phyloP scores from a whole-genome alignment of 2,888 invertebrate genomes.

The Loripinus fragilis region DNA sequence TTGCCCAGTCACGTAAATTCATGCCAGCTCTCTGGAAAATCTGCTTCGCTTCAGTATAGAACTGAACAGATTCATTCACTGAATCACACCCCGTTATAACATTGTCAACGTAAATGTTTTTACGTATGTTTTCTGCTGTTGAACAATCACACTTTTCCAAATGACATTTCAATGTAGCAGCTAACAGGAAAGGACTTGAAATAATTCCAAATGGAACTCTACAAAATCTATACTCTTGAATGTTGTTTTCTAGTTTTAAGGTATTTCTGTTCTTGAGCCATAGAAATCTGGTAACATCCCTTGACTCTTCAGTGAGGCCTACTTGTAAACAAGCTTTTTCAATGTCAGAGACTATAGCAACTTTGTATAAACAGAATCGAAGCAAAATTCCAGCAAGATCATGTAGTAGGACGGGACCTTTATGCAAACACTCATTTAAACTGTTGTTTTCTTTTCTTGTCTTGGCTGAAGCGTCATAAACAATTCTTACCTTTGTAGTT shows the following conservation, averaged over 20 bases:
- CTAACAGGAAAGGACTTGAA: conserved; percentile 26
- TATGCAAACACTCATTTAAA: conserved; percentile 41
- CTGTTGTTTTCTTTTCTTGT: conserved; percentile 23
- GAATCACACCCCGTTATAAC: background rate
- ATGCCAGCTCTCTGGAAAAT: conserved; percentile 1
- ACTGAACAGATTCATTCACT: background rate
- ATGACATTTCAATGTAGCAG: conserved; percentile 23
- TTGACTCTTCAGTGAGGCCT: conserved; percentile 4
- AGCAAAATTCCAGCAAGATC: conserved; percentile 32
- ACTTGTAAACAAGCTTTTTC: conserved; percentile 35
- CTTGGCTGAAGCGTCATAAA: conserved; percentile 35
- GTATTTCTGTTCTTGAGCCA: conserved; percentile 20
- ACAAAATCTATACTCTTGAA: conserved; percentile 22
- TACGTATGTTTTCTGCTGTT: conserved; percentile 12
- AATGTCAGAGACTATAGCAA: conserved; percentile 30
- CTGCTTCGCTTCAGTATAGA: background rate
- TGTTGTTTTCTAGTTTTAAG: background rate
- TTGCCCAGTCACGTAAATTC: conserved; percentile 15
- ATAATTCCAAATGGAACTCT: conserved; percentile 29
- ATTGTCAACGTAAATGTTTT: conserved; percentile 18
- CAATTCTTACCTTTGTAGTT: conserved; percentile 26
- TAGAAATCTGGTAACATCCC: conserved; percentile 22
- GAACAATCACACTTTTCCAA: background rate
- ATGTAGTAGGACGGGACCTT: conserved; percentile 34
- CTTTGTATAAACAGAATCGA: conserved; percentile 23